phyloP scores from a whole-genome alignment of 2,113 vertebrate species.

The Trachemys scripta region DNA sequence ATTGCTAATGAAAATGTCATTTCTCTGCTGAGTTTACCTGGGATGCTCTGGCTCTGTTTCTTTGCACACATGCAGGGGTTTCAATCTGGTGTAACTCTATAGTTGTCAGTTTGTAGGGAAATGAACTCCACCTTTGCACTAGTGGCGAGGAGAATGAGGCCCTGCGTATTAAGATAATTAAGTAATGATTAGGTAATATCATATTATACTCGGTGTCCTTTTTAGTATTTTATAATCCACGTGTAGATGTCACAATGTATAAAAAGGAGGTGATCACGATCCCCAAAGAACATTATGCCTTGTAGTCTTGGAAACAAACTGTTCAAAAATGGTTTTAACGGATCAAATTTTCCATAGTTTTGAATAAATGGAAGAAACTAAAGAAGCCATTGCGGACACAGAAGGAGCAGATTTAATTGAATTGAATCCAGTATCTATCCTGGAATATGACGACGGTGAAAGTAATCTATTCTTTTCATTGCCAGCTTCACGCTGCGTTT shows the following conservation, averaged over 20 bases:
- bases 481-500: constrained; percentile 30
- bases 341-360: constrained; percentile 48
- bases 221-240: not conserved
- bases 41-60: not conserved
- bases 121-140: not conserved
- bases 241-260: not conserved
- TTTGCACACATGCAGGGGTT: not conserved
- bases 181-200: not conserved
- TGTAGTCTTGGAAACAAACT: not conserved
- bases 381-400: constrained; percentile 29
- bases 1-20: constrained; percentile 66
- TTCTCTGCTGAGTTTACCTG: constrained; percentile 60
- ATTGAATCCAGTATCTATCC: constrained; percentile 49
- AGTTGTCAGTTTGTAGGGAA: not conserved
- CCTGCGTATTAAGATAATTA: not conserved
- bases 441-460: constrained; percentile 58
- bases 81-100: accelerated
- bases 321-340: constrained; percentile 23
- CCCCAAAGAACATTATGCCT: not conserved
- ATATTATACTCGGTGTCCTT: not conserved
- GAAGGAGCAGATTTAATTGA: constrained; percentile 64
- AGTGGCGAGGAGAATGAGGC: not conserved
- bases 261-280: not conserved
- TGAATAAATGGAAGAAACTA: constrained; percentile 53
- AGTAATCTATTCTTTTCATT: constrained; percentile 63